phyloP scores from a whole-genome alignment of 1,140 invertebrate genomes.

The Lepidurus packardi region DNA sequence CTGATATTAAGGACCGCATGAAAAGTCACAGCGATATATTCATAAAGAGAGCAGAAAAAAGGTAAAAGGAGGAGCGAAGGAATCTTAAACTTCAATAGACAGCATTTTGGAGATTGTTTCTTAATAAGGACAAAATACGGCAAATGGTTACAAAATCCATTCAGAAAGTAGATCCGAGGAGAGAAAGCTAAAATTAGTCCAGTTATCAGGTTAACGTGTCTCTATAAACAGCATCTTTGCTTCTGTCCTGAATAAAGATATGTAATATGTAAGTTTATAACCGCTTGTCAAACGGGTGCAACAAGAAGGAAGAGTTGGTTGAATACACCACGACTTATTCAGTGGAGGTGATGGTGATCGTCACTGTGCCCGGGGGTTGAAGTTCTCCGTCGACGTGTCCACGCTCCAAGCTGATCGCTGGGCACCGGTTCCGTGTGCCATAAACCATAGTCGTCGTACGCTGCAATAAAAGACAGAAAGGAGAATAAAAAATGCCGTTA shows the following conservation, averaged over 20 bases:
- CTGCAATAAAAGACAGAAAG: not conserved
- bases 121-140: not conserved
- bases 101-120: not conserved
- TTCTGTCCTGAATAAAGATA: conserved; percentile 14
- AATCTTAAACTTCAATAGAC: not conserved
- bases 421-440: not conserved
- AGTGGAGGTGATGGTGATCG: not conserved
- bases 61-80: not conserved
- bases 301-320: not conserved
- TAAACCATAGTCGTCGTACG: conserved; percentile 11
- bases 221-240: not conserved
- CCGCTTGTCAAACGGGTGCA: not conserved
- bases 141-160: not conserved
- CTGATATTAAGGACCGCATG: conserved; percentile 21
- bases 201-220: not conserved
- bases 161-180: not conserved
- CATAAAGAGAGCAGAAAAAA: not conserved
- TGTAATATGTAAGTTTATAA: conserved; percentile 5
- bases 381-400: conserved; percentile 12
- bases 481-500: not conserved
- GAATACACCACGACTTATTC: not conserved
- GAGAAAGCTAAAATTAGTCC: not conserved
- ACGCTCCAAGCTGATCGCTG: not conserved
- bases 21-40: conserved; percentile 19
- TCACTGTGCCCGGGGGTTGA: not conserved